These are phyloP conservation scores for Orthosia incerta DNA, from an alignment of 2,888 invertebrate genomes.

Conservation along the genomic window DNA sequence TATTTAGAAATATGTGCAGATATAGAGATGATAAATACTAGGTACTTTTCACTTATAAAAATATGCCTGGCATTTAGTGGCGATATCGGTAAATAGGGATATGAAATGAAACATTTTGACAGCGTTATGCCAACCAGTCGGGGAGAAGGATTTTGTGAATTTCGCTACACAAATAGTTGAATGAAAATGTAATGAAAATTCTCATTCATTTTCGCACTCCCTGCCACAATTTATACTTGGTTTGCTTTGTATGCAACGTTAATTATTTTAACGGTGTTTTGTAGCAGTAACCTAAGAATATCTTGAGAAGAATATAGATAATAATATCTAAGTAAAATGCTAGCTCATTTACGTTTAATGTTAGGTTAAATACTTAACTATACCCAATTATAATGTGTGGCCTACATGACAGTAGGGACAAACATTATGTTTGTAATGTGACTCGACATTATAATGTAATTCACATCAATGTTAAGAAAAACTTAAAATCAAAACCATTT, in stretches of 20 bases:
- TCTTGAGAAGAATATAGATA: too few species aligned
- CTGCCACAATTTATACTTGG: neutral
- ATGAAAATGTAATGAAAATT: constrained; percentile 21
- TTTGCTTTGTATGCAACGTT: neutral
- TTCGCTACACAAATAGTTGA: constrained; percentile 34
- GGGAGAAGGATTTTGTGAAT: constrained; percentile 46
- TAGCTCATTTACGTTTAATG: neutral
- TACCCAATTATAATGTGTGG: too few species aligned
- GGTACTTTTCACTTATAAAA: constrained; percentile 28
- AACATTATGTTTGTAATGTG: neutral
- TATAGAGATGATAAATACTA: neutral
- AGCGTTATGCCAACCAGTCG: constrained; percentile 38
- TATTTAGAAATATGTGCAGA: neutral
- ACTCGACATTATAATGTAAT: constrained; percentile 19
- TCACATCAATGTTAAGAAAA: constrained; percentile 29
- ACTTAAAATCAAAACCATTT: constrained; percentile 27
- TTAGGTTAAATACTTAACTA: too few species aligned
- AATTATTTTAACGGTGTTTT: neutral
- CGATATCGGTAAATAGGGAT: constrained; percentile 14
- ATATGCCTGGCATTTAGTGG: constrained; percentile 24
- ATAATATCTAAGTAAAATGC: too few species aligned
- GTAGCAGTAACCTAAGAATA: neutral
- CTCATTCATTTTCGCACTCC: neutral
- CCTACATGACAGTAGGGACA: too few species aligned
- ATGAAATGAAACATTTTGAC: constrained; percentile 29